phyloP scores from a whole-genome alignment of 2,113 vertebrate genomes.

The Prochilodus magdalenae region DNA sequence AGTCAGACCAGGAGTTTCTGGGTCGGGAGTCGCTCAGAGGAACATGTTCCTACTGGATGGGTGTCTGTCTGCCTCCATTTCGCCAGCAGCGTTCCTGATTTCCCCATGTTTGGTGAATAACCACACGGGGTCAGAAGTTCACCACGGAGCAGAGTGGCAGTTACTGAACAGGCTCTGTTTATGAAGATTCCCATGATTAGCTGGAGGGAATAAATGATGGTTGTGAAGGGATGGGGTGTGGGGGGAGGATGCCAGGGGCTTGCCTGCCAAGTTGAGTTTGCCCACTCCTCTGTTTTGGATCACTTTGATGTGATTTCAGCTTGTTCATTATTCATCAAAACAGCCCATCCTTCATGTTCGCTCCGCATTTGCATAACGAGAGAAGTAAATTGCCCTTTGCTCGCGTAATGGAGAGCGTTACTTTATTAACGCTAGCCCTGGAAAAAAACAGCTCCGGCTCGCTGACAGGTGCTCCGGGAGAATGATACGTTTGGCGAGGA shows the following conservation, averaged over 20 bases:
- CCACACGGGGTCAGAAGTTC: background rate
- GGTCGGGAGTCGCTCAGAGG: too few species aligned
- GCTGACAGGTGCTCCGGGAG: slow-evolving; percentile 48
- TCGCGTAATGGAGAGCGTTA: slow-evolving; percentile 51
- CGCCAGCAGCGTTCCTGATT: background rate
- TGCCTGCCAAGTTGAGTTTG: slow-evolving; percentile 5
- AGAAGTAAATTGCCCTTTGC: slow-evolving; percentile 56
- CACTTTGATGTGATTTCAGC: slow-evolving; percentile 48
- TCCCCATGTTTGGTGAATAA: background rate
- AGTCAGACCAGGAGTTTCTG: too few species aligned
- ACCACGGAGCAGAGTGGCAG: background rate
- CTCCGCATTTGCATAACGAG: slow-evolving; percentile 61
- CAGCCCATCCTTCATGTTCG: slow-evolving; percentile 46
- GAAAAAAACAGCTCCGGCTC: slow-evolving; percentile 35
- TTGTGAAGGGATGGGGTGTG: background rate
- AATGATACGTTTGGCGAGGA: slow-evolving; percentile 34
- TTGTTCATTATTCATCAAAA: slow-evolving; percentile 60
- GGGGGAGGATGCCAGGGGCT: slow-evolving; percentile 19
- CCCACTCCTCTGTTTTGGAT: slow-evolving; percentile 44
- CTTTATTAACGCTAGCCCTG: slow-evolving; percentile 60
- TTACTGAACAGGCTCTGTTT: too few species aligned
- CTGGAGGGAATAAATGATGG: background rate
- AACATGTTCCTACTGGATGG: too few species aligned
- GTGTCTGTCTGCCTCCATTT: background rate
- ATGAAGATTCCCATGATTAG: background rate